Evolutionary conservation across 2,113 vertebrate genomes (phyloP).

Genomic region (Sapayoa aenigma): DNA sequence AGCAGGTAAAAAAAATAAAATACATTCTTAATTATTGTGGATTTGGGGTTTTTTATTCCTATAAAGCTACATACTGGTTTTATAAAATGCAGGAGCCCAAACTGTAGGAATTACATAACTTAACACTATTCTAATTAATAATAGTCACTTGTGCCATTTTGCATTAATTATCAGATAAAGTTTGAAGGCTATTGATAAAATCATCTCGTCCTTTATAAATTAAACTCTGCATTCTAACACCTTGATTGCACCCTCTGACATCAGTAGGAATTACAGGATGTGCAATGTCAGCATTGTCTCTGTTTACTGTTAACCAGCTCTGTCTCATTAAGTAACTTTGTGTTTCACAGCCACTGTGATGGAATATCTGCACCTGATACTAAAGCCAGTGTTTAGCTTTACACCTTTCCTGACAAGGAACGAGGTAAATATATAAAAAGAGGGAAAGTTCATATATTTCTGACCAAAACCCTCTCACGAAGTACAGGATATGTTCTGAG

Average conservation of each 20-base stretch:
- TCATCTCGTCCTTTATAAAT: not conserved
- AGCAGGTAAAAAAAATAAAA: constrained; percentile 77
- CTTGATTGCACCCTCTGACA: not conserved
- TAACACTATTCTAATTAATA: not conserved
- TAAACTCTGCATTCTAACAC: not conserved
- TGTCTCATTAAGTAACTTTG: not conserved
- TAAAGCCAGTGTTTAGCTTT: constrained; percentile 81
- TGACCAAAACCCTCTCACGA: not conserved
- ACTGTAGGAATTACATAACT: not conserved
- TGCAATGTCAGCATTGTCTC: not conserved
- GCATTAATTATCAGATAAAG: not conserved
- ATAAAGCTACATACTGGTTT: not conserved
- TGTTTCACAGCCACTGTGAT: constrained; percentile 77
- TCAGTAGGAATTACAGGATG: not conserved
- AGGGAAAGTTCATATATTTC: not conserved
- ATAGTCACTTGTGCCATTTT: not conserved
- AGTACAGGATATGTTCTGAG: accelerated
- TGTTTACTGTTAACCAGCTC: not conserved
- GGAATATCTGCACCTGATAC: constrained; percentile 82
- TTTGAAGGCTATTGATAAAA: not conserved
- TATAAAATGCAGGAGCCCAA: not conserved
- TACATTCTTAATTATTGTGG: not conserved
- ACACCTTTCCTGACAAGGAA: constrained; percentile 87
- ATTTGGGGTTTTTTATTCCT: not conserved
- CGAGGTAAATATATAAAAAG: constrained; percentile 78